Evolutionary conservation across 2,888 invertebrate genomes (phyloP), one percentile per base, ranked within the genome.

Genomic region (Pocota personata): DNA sequence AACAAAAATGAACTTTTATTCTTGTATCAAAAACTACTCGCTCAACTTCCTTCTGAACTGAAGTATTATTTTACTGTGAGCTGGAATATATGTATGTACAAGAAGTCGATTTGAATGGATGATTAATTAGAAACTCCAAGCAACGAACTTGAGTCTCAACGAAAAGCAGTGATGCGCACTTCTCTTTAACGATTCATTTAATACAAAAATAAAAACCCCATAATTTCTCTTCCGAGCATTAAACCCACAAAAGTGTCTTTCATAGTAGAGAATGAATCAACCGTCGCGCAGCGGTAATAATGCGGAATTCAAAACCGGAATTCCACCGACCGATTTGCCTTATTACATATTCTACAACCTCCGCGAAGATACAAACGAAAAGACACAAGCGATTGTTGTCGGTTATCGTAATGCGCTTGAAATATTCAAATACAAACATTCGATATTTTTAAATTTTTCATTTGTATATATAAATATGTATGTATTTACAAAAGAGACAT

Each of bases 261-360:
- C 27, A 37, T 7, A 32, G 46, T 43, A 60, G 35, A 24, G 35
- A 50, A 50, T 24, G 35, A 66, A 66, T 66, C 52, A 40, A 37
- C 55, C 37, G 24, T 14, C 60, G n/a, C 24, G 21, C 24, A 14
- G 10, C 19, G 16, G 12, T 37, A 52, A 37, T 30, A 55, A 52
- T 8, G 16, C 37, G 52, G 24, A 27, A 37, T 52, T 37, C 12
- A 37, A 52, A 67, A 67, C 52, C 67, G 52, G 67, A 67, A 55
- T 55, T 40, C 27, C 16, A 27, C 19, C 27, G 32, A 24, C n/a
- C 21, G 35, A 21, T 50, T 50, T 32, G 50, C 21, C 27, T 32
- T 64, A 46, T 30, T 46, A 35, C 50, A 66, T 40, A 24, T 40
- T 60, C 60, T 27, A 6, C 30, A 48, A 48, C 48, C 64, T 64